These are phyloP conservation scores for Pelecanus crispus DNA, from an alignment of 2,113 vertebrate genomes.

Conservation along the genomic window DNA sequence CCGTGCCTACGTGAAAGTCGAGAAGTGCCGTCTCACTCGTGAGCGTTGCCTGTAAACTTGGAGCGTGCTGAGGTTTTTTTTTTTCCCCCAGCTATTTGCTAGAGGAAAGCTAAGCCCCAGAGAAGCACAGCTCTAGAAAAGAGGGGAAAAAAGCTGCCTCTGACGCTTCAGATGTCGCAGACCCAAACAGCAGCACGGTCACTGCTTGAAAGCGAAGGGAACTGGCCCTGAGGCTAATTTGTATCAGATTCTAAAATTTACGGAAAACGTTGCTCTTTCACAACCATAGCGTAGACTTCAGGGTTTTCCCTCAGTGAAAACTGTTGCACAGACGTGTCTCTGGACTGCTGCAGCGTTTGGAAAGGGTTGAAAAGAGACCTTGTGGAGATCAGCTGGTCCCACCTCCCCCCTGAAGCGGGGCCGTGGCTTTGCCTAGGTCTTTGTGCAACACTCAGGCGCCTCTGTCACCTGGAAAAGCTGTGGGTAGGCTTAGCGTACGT, in stretches of 20 bases:
- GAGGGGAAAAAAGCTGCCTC: not conserved
- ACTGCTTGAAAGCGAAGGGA: not conserved
- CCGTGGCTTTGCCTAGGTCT: not conserved
- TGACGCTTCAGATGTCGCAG: not conserved
- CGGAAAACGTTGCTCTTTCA: not conserved
- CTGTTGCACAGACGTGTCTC: accelerated
- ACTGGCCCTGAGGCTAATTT: not conserved
- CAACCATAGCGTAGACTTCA: accelerated
- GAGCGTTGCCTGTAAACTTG: not conserved
- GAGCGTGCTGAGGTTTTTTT: not conserved
- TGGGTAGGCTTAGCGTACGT: not conserved
- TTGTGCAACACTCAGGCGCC: accelerated
- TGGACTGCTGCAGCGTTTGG: not conserved
- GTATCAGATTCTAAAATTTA: not conserved
- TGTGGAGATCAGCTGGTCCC: not conserved
- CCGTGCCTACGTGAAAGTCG: accelerated
- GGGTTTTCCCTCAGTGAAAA: not conserved
- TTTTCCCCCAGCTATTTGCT: not conserved
- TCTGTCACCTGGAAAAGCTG: not conserved
- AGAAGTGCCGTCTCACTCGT: not conserved
- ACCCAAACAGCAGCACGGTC: accelerated
- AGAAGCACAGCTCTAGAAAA: not conserved
- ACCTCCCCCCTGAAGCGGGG: not conserved
- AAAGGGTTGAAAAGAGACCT: not conserved
- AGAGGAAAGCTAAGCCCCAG: not conserved